Base-by-base conservation (phyloP, 2,888 invertebrate genomes). In the Trachelus tabidus region DNA sequence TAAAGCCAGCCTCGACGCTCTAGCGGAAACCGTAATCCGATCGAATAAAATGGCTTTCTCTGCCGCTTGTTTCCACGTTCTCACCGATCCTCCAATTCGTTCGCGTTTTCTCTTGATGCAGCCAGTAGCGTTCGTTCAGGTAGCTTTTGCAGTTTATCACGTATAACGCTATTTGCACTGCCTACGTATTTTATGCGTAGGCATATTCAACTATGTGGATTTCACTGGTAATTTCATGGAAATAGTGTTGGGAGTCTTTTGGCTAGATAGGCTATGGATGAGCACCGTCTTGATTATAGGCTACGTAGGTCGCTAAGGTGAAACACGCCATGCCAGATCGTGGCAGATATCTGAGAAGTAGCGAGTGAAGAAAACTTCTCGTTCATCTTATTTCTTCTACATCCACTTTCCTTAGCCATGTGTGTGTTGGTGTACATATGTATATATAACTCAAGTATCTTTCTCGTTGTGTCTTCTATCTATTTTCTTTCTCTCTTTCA, bases 251-350 rank as follows among this genome's bases (percentile, higher is more conserved):
- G 23, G 56, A 56, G 56, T 9, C 56, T 56, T 56, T 56, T 56
- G 56, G 6, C 56, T 56, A 23, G 56, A 23, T 23, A 2, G 6
- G 56, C 23, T 56, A 23, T 23, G 56, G 56, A 56, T 56, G 56
- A 56, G 56, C 56, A 56, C 56, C 56, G 23, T 56, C 15, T 9
- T 56, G 56, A 56, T 56, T 56, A 56, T 23, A 56, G 23, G 56
- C 23, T 56, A 68, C 78, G 73, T 69, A 75, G 76, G 76, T 79
- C 79, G 77, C 69, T 76, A 76, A 79, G 76, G 79, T 76, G 76
- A 79, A 75, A 76, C 74, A 56, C 56, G 56, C 56, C 56, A 56
- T 56, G 23, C 23, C 71, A 71, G 76, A 69, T 76, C 76, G 69
- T 34, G 33, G 68, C 30, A 37, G 75, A 31, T 76, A 75, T 35